Conservation (phyloP, 2,113 vertebrate genomes). For the Choloepus hoffmanni region DNA sequence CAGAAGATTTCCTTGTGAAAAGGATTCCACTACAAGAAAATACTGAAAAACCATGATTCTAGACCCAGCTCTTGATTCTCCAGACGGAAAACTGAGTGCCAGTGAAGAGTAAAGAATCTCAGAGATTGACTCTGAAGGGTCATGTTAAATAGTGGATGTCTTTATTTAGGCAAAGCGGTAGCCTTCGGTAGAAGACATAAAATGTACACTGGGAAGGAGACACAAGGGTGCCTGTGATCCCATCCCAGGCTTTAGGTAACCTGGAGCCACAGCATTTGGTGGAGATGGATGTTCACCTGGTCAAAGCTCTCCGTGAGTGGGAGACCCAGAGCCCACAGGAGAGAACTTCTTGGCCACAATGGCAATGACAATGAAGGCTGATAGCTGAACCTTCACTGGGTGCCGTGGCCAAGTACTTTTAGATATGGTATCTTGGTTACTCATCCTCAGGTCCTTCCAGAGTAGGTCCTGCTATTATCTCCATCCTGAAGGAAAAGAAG, state of each 20-base stretch:
- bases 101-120: not conserved
- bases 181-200: not conserved
- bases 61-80: not conserved
- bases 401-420: not conserved
- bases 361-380: not conserved
- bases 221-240: not conserved
- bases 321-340: not conserved
- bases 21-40: not conserved
- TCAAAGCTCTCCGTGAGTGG: not conserved
- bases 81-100: not conserved
- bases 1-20: not conserved
- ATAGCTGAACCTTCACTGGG: fast-evolving
- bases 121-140: not conserved
- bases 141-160: not conserved
- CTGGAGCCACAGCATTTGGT: not conserved
- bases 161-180: not conserved
- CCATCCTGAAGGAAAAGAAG: not conserved
- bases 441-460: not conserved
- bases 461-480: not conserved
- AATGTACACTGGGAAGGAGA: not conserved
- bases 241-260: not conserved
- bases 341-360: not conserved
- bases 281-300: not conserved
- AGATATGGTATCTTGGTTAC: not conserved
- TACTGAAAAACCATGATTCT: not conserved